phyloP scores from a whole-genome alignment of 2,888 invertebrate genomes.

The Penaeus monodon region DNA sequence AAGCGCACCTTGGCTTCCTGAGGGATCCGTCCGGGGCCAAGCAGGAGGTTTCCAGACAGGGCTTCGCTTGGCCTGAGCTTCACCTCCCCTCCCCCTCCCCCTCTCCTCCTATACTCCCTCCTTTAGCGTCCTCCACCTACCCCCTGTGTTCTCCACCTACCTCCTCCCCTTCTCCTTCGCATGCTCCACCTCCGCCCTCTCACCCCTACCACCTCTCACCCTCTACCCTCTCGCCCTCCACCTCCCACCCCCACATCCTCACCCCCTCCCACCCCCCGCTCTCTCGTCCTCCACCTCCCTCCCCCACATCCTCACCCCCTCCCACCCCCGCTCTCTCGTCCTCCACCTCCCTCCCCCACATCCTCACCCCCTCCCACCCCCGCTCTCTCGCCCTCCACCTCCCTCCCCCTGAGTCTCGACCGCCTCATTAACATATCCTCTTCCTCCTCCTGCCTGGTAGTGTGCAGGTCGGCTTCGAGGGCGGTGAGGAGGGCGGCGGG shows the following conservation, averaged over 20 bases:
- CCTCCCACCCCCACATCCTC: neutral
- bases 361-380: too few species aligned
- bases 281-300: too few species aligned
- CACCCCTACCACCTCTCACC: neutral
- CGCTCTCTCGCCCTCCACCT: too few species aligned
- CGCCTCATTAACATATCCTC: too few species aligned
- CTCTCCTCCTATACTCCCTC: neutral
- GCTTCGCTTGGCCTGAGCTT: neutral
- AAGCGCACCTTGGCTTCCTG: neutral
- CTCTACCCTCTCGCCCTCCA: neutral
- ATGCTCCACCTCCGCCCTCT: neutral
- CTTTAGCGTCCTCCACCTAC: neutral
- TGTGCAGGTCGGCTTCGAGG: too few species aligned
- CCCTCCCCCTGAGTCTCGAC: too few species aligned
- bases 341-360: too few species aligned
- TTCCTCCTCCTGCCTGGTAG: too few species aligned
- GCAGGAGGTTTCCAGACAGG: neutral
- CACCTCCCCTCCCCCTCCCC: neutral
- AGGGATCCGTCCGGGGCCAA: neutral
- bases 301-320: too few species aligned
- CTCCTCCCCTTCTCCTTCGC: neutral
- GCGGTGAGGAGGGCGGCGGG: too few species aligned
- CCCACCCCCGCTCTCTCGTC: too few species aligned
- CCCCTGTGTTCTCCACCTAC: neutral
- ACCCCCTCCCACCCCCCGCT: neutral